Base-by-base conservation (phyloP, 2,113 vertebrate genomes). In the Cyanoderma ruficeps region DNA sequence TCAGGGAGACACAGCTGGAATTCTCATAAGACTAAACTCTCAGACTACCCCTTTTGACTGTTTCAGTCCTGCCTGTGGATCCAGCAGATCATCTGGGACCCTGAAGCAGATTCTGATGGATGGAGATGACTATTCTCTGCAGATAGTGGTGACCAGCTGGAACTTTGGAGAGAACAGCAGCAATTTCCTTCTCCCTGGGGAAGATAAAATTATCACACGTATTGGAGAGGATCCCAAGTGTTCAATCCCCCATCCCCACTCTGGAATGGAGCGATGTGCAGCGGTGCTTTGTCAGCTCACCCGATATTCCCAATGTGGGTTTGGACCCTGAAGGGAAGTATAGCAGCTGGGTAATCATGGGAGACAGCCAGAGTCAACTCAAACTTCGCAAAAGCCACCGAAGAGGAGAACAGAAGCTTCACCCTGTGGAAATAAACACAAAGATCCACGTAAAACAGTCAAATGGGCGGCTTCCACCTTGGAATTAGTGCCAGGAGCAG, bases 321-420 rank as follows among this genome's bases (percentile, higher is more conserved):
- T 25, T 89, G 94, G 93, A 98, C 70, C 18, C 95, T 96, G 47
- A 98, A 98, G 55, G 93, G 91, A 70, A 98, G 72, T 1, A 91
- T 92, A 41, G 91, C 47, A 47, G 89, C 69, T 15, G 98, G 98
- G 85, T 98, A 98, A 68, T 27, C 44, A 31, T 44, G 63, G 35
- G 98, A 97, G 2, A 98, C 72, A 71, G 72, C 93, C 44, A 98
- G 76, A 60, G 82, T 88, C 94, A 98, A 37, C 75, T 98, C 97
- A 96, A 98, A 98, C 74, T 98, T 98, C 4, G 97, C 96, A 94
- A 97, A 97, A 79, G 95, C 97, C 41, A n/a, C 25, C 2, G 84
- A 96, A 68, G 98, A 94, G 47, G 98, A 98, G 95, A 98, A 98
- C 65, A 98, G 82, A 65, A 98, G 96, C 77, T 83, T 98, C 89